phyloP scores from a whole-genome alignment of 2,113 vertebrate genomes.

The Naja naja region DNA sequence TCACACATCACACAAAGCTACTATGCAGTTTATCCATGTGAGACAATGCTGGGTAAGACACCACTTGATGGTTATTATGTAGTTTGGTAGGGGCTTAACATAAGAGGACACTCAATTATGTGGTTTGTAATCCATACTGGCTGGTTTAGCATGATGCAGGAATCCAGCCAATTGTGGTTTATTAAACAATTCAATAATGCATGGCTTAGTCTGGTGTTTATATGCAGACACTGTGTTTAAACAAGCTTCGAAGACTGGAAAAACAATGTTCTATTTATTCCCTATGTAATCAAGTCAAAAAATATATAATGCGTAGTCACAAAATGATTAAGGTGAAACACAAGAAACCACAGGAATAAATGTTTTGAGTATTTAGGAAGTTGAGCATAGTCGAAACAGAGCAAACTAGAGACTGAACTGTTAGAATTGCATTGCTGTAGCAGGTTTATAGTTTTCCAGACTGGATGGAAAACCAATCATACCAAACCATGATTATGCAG shows the following conservation, averaged over 20 bases:
- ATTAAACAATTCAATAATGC: background rate
- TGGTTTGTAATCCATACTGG: background rate
- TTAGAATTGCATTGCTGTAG: too few relatives aligned
- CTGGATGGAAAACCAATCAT: background rate
- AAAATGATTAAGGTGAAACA: background rate
- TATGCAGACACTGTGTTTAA: background rate
- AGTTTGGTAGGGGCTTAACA: background rate
- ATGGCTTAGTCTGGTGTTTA: background rate
- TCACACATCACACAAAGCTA: background rate
- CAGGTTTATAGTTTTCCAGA: background rate
- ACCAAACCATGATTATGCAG: background rate
- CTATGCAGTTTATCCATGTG: background rate
- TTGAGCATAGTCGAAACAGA: too few relatives aligned
- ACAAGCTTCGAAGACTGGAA: background rate
- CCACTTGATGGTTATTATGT: background rate
- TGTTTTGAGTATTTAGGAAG: background rate
- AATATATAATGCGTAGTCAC: background rate
- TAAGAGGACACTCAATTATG: background rate
- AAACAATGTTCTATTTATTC: background rate
- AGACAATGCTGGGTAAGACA: background rate
- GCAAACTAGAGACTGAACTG: too few relatives aligned
- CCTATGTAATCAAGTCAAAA: background rate
- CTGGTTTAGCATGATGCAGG: background rate
- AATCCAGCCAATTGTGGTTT: background rate
- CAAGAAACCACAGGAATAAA: background rate